Conservation (phyloP, 2,113 vertebrate genomes). For the Pachyramphus minor region DNA sequence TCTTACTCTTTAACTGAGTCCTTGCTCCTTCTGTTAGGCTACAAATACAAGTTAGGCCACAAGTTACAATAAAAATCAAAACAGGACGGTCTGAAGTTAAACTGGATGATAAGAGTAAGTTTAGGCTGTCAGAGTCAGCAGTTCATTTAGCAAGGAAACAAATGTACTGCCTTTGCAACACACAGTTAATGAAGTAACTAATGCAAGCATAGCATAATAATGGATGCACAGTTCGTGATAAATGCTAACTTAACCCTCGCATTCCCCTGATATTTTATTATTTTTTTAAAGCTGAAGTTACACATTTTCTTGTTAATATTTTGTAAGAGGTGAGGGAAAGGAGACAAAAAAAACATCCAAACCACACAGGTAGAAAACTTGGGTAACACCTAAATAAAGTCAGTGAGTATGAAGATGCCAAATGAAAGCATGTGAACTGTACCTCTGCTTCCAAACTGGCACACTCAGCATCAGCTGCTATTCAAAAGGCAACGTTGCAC, state of each 20-base stretch:
- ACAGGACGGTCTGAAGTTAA: not conserved
- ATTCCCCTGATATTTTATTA: not conserved
- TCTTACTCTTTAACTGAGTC: not conserved
- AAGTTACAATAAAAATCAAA: not conserved
- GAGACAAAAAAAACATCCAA: not conserved
- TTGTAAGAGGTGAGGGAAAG: not conserved
- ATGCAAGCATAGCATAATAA: not conserved
- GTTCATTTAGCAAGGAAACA: not conserved
- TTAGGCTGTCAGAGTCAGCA: not conserved
- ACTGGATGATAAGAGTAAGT: not conserved
- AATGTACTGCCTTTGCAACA: not conserved
- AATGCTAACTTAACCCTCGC: not conserved
- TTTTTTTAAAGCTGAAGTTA: not conserved
- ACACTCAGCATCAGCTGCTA: not conserved
- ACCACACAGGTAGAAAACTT: not conserved
- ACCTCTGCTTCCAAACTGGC: not conserved
- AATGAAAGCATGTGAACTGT: not conserved
- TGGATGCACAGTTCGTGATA: not conserved
- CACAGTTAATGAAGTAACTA: conserved; percentile 35
- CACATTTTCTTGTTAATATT: not conserved
- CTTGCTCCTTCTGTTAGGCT: not conserved
- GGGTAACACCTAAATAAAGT: not conserved
- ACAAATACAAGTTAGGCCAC: not conserved
- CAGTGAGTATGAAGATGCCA: not conserved
- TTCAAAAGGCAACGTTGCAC: not conserved